Evolutionary conservation across 1,140 invertebrate genomes (phyloP).

Genomic region (Thaumatotibia leucotreta): DNA sequence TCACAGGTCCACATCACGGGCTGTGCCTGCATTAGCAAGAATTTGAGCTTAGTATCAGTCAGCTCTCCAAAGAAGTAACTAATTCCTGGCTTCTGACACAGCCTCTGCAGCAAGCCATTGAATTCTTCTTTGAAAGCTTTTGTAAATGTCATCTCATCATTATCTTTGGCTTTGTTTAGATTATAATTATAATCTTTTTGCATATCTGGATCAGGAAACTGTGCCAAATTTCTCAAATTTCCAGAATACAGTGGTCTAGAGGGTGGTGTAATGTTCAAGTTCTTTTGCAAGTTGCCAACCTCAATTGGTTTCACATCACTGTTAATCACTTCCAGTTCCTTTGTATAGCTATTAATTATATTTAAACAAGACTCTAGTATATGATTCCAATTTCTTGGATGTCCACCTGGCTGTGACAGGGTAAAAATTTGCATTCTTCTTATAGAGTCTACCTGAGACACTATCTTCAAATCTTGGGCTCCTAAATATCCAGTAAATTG

Average conservation of each 20-base stretch:
- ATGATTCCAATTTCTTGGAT: conserved; percentile 88
- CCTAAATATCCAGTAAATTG: conserved; percentile 83
- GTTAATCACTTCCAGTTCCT: conserved; percentile 77
- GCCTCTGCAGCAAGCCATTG: conserved; percentile 45
- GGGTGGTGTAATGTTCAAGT: conserved; percentile 33
- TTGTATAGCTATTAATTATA: conserved; percentile 79
- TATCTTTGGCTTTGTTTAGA: conserved; percentile 42
- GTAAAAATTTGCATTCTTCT: conserved; percentile 81
- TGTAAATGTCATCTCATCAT: conserved; percentile 49
- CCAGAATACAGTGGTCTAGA: conserved; percentile 46
- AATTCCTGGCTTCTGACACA: conserved; percentile 79
- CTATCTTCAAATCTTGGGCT: conserved; percentile 80
- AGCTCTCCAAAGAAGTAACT: conserved; percentile 84
- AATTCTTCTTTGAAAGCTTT: conserved; percentile 53
- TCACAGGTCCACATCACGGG: conserved; percentile 83
- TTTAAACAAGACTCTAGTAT: conserved; percentile 79
- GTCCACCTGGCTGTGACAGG: conserved; percentile 85
- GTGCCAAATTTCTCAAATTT: conserved; percentile 69
- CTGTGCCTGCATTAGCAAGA: conserved; percentile 81
- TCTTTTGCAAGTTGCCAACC: conserved; percentile 31
- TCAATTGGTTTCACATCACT: conserved; percentile 57
- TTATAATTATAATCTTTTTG: conserved; percentile 38
- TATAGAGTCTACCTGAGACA: conserved; percentile 77
- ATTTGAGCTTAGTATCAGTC: conserved; percentile 80
- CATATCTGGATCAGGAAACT: conserved; percentile 46